Conservation (phyloP, 2,113 vertebrate genomes). For the Euleptes europaea region DNA sequence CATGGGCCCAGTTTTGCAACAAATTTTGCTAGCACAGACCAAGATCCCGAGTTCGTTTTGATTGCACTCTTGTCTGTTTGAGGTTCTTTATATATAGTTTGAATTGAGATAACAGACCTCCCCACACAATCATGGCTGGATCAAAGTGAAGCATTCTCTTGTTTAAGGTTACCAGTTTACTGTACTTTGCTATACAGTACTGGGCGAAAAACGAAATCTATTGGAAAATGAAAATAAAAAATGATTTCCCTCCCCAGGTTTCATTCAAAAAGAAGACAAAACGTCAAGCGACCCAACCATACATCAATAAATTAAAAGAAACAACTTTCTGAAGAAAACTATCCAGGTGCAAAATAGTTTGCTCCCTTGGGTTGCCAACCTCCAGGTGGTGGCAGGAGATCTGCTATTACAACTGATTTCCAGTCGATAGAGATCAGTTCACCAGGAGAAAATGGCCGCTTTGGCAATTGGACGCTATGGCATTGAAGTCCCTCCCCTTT, state of each 20-base stretch:
- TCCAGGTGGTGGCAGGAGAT: too few species aligned
- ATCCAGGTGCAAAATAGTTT: slow-evolving; percentile 37
- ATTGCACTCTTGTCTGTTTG: not conserved
- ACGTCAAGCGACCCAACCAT: slow-evolving; percentile 9
- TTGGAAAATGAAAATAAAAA: slow-evolving; percentile 17
- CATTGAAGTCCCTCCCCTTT: too few species aligned
- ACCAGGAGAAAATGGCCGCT: too few species aligned
- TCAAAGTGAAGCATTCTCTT: not conserved
- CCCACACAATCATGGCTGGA: not conserved
- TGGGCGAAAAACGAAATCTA: not conserved
- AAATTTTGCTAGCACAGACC: not conserved
- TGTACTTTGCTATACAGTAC: slow-evolving; percentile 20
- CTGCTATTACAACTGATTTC: too few species aligned
- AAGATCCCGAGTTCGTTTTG: not conserved
- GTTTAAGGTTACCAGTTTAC: not conserved
- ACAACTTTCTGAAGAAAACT: slow-evolving; percentile 30
- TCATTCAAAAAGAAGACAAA: slow-evolving; percentile 29
- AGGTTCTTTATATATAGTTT: slow-evolving; percentile 2
- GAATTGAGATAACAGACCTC: not conserved
- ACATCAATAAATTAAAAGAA: slow-evolving; percentile 30
- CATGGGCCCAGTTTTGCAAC: not conserved
- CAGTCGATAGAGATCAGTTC: too few species aligned
- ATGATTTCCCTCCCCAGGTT: not conserved
- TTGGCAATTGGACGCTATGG: too few species aligned
- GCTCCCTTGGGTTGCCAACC: too few species aligned